Conservation (phyloP, 2,113 vertebrate species). For the Seriola quinqueradiata region DNA sequence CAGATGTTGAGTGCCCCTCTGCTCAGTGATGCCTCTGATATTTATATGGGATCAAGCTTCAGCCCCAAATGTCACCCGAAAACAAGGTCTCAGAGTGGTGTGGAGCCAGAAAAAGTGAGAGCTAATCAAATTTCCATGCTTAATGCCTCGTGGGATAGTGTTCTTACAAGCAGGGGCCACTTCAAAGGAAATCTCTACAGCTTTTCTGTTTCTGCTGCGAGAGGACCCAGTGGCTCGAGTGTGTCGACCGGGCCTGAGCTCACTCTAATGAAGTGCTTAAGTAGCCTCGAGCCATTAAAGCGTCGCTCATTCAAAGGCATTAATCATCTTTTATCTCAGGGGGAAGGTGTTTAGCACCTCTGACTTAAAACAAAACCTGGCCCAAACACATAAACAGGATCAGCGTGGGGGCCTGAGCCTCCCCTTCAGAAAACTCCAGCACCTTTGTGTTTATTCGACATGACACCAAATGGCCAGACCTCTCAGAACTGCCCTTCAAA, state of each 20-base stretch:
- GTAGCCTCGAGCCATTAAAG: constrained; percentile 78
- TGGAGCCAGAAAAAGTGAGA: constrained; percentile 55
- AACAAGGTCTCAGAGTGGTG: constrained; percentile 65
- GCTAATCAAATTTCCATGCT: constrained; percentile 85
- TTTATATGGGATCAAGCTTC: constrained; percentile 72
- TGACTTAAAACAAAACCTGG: constrained; percentile 77
- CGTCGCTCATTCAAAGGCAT: constrained; percentile 75
- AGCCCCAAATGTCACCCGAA: constrained; percentile 63
- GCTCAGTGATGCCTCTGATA: constrained; percentile 52
- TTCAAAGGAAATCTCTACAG: constrained; percentile 78
- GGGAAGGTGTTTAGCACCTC: constrained; percentile 80
- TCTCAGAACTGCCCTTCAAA: constrained; percentile 29
- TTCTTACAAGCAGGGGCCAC: constrained; percentile 66
- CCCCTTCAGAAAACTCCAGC: constrained; percentile 65
- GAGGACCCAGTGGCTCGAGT: constrained; percentile 57
- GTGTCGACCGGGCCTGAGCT: constrained; percentile 65
- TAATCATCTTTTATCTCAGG: constrained; percentile 82
- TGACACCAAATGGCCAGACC: constrained; percentile 81
- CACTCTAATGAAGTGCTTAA: constrained; percentile 84
- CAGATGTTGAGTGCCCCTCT: constrained; percentile 55
- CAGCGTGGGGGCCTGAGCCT: constrained; percentile 65
- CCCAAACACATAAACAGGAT: constrained; percentile 74
- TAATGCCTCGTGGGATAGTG: constrained; percentile 55
- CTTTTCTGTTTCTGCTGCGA: constrained; percentile 54
- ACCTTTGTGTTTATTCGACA: constrained; percentile 85